Evolutionary conservation across 35 echinoderm and acorn worm genomes (phyloP).

Genomic region (Amphiura filiformis): DNA sequence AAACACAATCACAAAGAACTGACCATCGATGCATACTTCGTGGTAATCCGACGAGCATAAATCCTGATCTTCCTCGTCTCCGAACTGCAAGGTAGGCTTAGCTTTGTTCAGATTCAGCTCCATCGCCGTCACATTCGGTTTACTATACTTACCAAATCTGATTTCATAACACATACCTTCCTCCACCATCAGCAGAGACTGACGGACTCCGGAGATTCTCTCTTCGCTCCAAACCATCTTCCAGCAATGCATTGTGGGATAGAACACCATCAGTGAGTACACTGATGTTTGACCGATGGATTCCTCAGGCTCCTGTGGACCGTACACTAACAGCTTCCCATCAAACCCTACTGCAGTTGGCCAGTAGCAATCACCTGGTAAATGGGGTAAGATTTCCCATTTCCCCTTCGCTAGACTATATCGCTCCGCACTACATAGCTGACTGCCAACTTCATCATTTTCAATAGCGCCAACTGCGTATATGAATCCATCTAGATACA

Average conservation of each 20-base stretch:
- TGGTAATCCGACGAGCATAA: background rate
- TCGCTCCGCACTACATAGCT: background rate
- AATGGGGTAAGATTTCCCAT: background rate
- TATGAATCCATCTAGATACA: background rate
- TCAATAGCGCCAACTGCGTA: background rate
- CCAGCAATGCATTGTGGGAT: background rate
- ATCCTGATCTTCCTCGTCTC: background rate
- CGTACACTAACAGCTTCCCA: background rate
- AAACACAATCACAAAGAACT: slow-evolving; percentile 11
- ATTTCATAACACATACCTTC: background rate
- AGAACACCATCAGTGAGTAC: slow-evolving; percentile 2
- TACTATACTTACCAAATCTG: background rate
- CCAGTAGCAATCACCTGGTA: background rate
- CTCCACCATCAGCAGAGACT: background rate
- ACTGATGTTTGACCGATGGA: background rate
- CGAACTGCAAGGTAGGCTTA: background rate
- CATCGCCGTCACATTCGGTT: background rate
- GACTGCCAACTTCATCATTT: background rate
- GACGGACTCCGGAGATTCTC: background rate
- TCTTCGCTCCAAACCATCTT: background rate
- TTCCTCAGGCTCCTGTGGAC: background rate
- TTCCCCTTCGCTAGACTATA: background rate
- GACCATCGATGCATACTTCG: background rate
- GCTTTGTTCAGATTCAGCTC: background rate
- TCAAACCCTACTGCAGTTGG: background rate